Evolutionary conservation across 2,113 vertebrate genomes (phyloP).

Genomic region (Chloroceryle aenea): DNA sequence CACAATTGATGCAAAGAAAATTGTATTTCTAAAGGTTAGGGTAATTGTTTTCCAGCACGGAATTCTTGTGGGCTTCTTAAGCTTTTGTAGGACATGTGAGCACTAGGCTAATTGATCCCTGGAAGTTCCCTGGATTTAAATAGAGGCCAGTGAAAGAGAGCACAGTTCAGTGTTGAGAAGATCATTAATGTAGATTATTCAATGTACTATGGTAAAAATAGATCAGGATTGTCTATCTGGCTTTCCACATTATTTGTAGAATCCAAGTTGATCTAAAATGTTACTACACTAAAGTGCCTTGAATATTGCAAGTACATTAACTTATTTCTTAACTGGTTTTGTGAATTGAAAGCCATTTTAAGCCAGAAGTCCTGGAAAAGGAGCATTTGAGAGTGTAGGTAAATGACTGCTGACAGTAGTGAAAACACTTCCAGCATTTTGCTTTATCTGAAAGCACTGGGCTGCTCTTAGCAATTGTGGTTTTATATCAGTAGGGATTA

Average conservation of each 20-base stretch:
- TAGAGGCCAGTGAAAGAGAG: background rate
- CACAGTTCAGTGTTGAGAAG: background rate
- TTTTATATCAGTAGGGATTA: background rate
- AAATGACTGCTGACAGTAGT: background rate
- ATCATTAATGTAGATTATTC: background rate
- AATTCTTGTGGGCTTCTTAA: background rate
- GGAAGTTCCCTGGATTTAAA: background rate
- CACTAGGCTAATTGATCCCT: background rate
- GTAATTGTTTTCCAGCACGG: background rate
- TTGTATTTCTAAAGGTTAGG: background rate
- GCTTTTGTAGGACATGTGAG: background rate
- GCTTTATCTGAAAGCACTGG: background rate
- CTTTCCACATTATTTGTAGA: background rate
- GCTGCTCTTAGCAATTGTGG: background rate
- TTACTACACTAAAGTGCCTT: background rate
- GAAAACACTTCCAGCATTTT: background rate
- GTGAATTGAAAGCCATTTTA: background rate
- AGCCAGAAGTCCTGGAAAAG: background rate
- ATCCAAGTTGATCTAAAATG: background rate
- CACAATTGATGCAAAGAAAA: background rate
- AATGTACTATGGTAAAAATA: background rate
- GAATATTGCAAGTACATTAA: background rate
- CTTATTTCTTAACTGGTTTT: background rate
- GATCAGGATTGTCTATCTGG: background rate
- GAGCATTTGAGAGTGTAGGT: background rate